A percentile compares a stretch with the other conserved stretches of the same genome.
These are phyloP conservation scores for Limnodromus scolopaceus DNA, from an alignment of 2,797 vertebrate genomes.

Conservation along the genomic window DNA sequence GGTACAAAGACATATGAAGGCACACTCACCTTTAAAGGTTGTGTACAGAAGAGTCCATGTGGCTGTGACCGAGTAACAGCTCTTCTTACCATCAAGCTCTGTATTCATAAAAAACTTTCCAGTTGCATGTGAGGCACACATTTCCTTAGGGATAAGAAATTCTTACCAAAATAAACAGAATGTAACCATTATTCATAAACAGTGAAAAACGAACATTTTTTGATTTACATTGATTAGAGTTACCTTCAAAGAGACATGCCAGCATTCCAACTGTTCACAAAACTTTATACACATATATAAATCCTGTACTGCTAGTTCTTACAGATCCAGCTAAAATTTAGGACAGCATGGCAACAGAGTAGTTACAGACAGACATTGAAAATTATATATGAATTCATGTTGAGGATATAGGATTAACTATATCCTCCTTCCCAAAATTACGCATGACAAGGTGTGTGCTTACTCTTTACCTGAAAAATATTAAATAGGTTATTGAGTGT, in stretches of 20 bases:
- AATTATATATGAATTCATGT: background rate
- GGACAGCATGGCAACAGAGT: background rate
- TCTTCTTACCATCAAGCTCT: background rate
- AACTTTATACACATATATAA: constrained; percentile 20
- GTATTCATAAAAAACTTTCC: background rate
- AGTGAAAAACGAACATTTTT: background rate
- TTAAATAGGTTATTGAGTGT: background rate
- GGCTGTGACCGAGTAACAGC: background rate
- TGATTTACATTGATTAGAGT: constrained; percentile 27
- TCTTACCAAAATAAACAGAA: background rate
- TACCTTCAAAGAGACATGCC: constrained; percentile 13
- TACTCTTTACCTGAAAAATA: background rate
- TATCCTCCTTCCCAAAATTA: background rate
- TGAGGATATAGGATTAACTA: background rate
- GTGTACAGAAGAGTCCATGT: background rate
- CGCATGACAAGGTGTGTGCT: background rate
- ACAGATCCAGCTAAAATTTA: background rate
- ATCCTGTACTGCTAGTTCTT: background rate
- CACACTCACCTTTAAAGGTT: background rate
- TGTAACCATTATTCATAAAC: background rate
- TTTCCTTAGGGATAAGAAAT: background rate
- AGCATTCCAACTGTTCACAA: constrained; percentile 7
- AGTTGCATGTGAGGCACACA: background rate
- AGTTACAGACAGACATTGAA: background rate
- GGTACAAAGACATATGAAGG: background rate